A percentile compares a stretch with the other conserved stretches of the same genome.
phyloP scores from a whole-genome alignment of 2,113 vertebrate genomes.

The Coregonus clupeaformis region DNA sequence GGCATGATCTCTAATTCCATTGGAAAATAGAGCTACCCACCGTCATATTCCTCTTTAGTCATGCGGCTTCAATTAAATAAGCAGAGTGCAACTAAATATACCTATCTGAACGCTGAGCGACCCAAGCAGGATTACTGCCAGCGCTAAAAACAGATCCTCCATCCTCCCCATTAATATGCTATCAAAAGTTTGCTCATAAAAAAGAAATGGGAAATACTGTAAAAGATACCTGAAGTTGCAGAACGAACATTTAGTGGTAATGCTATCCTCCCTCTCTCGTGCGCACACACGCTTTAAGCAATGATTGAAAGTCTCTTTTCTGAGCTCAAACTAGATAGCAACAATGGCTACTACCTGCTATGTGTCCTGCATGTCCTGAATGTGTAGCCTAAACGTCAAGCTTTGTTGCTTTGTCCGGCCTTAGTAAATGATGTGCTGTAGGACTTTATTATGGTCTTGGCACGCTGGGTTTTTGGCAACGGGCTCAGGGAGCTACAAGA shows the following conservation, averaged over 20 bases:
- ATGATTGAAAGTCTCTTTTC: neutral
- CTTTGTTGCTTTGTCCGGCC: slow-evolving; percentile 54
- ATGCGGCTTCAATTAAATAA: slow-evolving; percentile 54
- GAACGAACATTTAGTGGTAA: neutral
- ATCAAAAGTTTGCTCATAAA: slow-evolving; percentile 25
- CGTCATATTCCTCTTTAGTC: slow-evolving; percentile 32
- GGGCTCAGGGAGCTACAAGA: slow-evolving; percentile 14
- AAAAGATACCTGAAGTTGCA: slow-evolving; percentile 16
- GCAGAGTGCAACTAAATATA: slow-evolving; percentile 60
- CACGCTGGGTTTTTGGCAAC: slow-evolving; percentile 53
- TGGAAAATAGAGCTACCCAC: slow-evolving; percentile 48
- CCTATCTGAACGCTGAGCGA: slow-evolving; percentile 49
- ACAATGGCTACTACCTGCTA: neutral
- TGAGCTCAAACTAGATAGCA: neutral
- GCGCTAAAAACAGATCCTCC: slow-evolving; percentile 18
- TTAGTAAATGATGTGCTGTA: slow-evolving; percentile 67
- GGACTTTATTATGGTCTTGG: slow-evolving; percentile 49
- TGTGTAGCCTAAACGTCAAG: slow-evolving; percentile 29
- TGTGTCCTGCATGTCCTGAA: neutral
- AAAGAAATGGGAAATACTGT: slow-evolving; percentile 18
- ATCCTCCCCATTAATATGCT: slow-evolving; percentile 31
- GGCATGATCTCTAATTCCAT: slow-evolving; percentile 43
- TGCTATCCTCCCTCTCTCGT: neutral
- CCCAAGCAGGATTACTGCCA: slow-evolving; percentile 27
- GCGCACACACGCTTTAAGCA: neutral